These are phyloP conservation scores for Thysanoteuthis rhombus DNA, from an alignment of 2,888 invertebrate genomes.

Conservation along the genomic window DNA sequence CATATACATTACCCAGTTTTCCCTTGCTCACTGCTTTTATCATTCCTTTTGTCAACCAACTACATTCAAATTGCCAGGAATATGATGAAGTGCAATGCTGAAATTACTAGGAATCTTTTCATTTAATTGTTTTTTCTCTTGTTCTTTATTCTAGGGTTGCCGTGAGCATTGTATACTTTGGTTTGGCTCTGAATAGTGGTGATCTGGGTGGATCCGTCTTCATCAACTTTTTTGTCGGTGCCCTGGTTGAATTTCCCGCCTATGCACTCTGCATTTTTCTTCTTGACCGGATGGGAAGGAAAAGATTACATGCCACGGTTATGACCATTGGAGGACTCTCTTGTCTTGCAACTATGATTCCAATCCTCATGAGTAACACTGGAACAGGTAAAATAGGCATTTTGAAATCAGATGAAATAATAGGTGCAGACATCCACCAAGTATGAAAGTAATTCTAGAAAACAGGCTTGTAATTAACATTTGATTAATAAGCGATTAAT, in stretches of 20 bases:
- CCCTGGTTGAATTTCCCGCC: neutral
- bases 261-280: neutral
- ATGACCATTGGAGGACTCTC: conserved; percentile 23
- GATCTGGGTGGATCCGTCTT: neutral
- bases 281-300: conserved; percentile 17
- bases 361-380: neutral
- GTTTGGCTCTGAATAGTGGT: neutral
- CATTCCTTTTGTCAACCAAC: neutral
- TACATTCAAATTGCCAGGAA: neutral
- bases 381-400: neutral
- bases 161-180: conserved; percentile 15
- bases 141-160: neutral
- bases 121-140: neutral
- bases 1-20: too few species aligned
- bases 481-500: too few species aligned
- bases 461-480: too few species aligned
- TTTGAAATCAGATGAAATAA: neutral
- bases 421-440: too few species aligned
- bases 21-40: too few species aligned
- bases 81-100: neutral
- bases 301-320: neutral
- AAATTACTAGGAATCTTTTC: neutral
- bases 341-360: conserved; percentile 17
- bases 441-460: too few species aligned
- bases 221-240: conserved; percentile 15